These are phyloP conservation scores for Grammatotria lemairii DNA, from an alignment of 2,113 vertebrate genomes.

Conservation along the genomic window DNA sequence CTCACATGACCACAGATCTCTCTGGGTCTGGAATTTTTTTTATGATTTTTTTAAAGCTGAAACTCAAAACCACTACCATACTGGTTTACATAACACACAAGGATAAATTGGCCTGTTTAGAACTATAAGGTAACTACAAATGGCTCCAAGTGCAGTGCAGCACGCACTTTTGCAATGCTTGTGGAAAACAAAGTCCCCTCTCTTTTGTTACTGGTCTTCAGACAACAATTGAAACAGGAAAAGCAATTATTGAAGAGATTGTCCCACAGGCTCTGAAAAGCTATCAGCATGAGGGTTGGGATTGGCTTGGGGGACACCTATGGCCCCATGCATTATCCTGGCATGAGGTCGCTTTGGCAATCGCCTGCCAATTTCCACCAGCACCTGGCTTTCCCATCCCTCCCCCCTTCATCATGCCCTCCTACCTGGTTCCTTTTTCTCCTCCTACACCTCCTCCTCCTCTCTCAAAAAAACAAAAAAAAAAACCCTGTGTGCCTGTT, in stretches of 20 bases:
- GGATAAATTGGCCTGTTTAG: not conserved
- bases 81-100: not conserved
- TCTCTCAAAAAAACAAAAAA: not conserved
- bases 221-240: conserved; percentile 75
- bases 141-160: not conserved
- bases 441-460: conserved; percentile 49
- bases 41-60: not conserved
- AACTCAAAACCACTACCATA: not conserved
- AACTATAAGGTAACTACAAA: not conserved
- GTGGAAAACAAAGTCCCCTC: conserved; percentile 53
- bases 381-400: conserved; percentile 80
- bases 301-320: conserved; percentile 92
- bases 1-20: not conserved
- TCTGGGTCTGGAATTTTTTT: not conserved
- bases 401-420: conserved; percentile 72
- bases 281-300: conserved; percentile 86
- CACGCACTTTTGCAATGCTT: conserved; percentile 19
- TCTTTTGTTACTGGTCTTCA: conserved; percentile 37
- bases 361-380: conserved; percentile 83
- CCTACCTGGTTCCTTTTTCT: conserved; percentile 80
- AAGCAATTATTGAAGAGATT: conserved; percentile 85
- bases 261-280: conserved; percentile 85
- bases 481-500: not conserved
- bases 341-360: conserved; percentile 84
- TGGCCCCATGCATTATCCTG: conserved; percentile 86